Percentiles rank a stretch among this genome's conserved stretches.
These are phyloP conservation scores for Reticulitermes lucifugus DNA, from an alignment of 2,888 invertebrate genomes.

Conservation along the genomic window DNA sequence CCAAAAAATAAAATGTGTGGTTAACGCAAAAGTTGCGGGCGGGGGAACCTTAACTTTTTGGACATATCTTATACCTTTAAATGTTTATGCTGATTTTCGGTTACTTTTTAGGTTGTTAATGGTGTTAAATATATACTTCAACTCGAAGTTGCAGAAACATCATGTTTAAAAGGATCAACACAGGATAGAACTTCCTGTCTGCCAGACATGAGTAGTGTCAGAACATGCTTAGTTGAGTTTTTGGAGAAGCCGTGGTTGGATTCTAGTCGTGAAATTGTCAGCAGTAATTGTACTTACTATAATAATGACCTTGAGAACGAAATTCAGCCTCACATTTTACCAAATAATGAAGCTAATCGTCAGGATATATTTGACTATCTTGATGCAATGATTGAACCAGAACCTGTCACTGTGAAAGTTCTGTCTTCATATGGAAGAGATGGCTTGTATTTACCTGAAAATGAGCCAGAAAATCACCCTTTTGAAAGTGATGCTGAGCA, in stretches of 20 bases:
- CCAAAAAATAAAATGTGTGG: too few species aligned
- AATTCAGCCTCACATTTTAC: conserved; percentile 57
- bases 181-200: conserved; percentile 60
- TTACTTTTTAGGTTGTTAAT: conserved; percentile 67
- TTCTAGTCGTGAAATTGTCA: conserved; percentile 69
- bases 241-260: conserved; percentile 76
- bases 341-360: conserved; percentile 13
- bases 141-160: conserved; percentile 66
- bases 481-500: conserved; percentile 7
- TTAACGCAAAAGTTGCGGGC: too few species aligned
- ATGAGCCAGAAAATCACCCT: background rate
- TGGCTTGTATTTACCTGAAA: conserved; percentile 28
- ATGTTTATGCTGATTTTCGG: too few species aligned
- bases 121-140: conserved; percentile 71
- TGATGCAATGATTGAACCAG: conserved; percentile 42
- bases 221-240: conserved; percentile 71
- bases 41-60: too few species aligned
- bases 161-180: conserved; percentile 61
- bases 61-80: too few species aligned
- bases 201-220: conserved; percentile 57
- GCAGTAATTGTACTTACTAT: conserved; percentile 73
- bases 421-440: conserved; percentile 33
- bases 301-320: conserved; percentile 59
- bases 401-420: background rate
- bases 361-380: conserved; percentile 47